Conservation (phyloP, 1,140 invertebrate species). For the Lucilia sericata region DNA sequence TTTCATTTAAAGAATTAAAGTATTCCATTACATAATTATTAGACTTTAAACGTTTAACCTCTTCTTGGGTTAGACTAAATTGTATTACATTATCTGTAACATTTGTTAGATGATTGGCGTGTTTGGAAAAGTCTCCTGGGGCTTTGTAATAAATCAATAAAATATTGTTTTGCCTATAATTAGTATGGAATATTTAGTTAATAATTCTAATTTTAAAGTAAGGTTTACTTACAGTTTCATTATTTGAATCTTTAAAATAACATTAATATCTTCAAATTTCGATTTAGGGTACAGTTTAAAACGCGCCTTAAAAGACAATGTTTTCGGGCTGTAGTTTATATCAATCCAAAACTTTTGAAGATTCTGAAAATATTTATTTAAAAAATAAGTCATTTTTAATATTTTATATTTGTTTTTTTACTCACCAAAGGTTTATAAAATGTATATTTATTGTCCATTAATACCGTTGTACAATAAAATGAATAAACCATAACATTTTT, state of each 20-base stretch:
- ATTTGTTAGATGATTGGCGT: not conserved
- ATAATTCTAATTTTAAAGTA: not conserved
- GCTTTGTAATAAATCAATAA: not conserved
- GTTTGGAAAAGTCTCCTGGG: not conserved
- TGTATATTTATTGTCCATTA: slow-evolving; percentile 10
- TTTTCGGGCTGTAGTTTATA: slow-evolving; percentile 5
- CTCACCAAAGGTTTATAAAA: slow-evolving; percentile 41
- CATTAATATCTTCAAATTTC: not conserved
- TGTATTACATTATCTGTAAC: not conserved
- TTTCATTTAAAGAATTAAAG: not conserved
- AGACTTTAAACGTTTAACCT: not conserved
- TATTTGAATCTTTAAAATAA: not conserved
- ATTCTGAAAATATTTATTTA: not conserved
- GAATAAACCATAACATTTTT: slow-evolving; percentile 2
- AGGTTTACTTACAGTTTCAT: slow-evolving; percentile 12
- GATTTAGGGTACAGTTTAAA: not conserved
- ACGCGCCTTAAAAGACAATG: slow-evolving; percentile 25
- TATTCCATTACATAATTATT: not conserved
- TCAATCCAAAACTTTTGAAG: slow-evolving; percentile 40
- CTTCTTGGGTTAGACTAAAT: not conserved
- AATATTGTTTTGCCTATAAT: not conserved
- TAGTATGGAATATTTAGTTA: not conserved
- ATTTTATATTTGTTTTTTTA: not conserved
- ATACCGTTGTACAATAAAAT: not conserved
- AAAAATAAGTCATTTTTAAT: not conserved